Percentiles rank a stretch among this genome's conserved stretches.
Evolutionary conservation across 2,113 vertebrate species (phyloP).

Genomic region (Dicentrarchus labrax): DNA sequence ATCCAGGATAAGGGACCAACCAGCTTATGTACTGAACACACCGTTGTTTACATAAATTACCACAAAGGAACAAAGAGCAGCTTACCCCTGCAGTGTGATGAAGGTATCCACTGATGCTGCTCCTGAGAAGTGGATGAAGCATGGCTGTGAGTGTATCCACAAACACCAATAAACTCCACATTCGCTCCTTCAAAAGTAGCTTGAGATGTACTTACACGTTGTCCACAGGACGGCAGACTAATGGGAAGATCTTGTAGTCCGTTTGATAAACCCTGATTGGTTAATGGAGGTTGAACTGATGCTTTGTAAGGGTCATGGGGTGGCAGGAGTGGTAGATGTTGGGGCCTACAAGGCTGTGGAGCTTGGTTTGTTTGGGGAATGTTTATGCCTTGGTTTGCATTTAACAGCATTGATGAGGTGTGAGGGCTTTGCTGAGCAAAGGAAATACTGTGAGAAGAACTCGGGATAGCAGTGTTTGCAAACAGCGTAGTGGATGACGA

Average conservation of each 20-base stretch:
- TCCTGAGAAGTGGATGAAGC: conserved; percentile 32
- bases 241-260: conserved; percentile 39
- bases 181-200: not conserved
- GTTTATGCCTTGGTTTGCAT: conserved; percentile 24
- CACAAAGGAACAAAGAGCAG: no score
- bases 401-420: not conserved
- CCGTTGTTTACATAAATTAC: no score
- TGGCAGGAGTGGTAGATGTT: not conserved
- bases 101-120: conserved; percentile 40
- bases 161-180: not conserved
- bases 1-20: no score
- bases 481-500: conserved; percentile 43
- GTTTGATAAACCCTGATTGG: conserved; percentile 35
- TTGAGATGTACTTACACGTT: conserved; percentile 10
- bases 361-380: conserved; percentile 22
- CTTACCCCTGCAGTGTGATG: conserved; percentile 50
- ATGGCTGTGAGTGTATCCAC: conserved; percentile 2
- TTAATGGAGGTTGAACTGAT: conserved; percentile 6
- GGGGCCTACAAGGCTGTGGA: conserved; percentile 1
- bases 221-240: conserved; percentile 19
- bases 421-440: conserved; percentile 49
- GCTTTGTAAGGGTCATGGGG: conserved; percentile 8
- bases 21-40: no score
- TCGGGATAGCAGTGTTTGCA: not conserved
- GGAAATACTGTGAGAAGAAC: conserved; percentile 32